Evolutionary conservation across 1,140 invertebrate species (phyloP).

Genomic region (Plodia interpunctella): DNA sequence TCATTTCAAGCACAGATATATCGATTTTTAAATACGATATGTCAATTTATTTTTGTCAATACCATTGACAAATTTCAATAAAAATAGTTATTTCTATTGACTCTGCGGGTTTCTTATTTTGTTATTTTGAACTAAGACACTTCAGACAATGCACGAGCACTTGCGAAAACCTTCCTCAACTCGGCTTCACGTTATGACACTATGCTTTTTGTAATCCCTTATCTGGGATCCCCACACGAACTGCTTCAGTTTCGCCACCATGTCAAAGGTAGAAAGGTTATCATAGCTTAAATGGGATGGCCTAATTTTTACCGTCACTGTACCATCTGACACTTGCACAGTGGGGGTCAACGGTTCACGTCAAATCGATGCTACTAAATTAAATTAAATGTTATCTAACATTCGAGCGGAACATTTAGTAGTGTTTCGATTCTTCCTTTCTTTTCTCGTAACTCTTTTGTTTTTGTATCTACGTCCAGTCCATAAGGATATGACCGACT

Average conservation of each 20-base stretch:
- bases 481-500: too few relatives aligned
- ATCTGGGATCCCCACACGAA: constrained; percentile 51
- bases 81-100: too few relatives aligned
- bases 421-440: not conserved
- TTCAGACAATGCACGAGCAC: too few relatives aligned
- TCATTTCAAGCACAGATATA: too few relatives aligned
- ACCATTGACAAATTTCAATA: too few relatives aligned
- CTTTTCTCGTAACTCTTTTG: not conserved
- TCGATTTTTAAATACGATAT: too few relatives aligned
- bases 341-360: not conserved
- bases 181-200: too few relatives aligned
- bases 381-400: constrained; percentile 1
- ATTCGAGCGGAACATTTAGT: not conserved
- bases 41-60: too few relatives aligned
- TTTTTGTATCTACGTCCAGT: not conserved
- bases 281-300: constrained; percentile 26
- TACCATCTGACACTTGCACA: constrained; percentile 6
- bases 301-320: constrained; percentile 9
- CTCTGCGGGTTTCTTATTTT: too few relatives aligned
- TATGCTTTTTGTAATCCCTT: too few relatives aligned
- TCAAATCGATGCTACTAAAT: constrained; percentile 5
- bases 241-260: constrained; percentile 49
- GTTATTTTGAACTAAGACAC: too few relatives aligned
- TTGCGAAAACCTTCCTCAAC: too few relatives aligned
- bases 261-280: constrained; percentile 49